Conservation (phyloP, 1,140 invertebrate genomes). For the Drosophila lini region DNA sequence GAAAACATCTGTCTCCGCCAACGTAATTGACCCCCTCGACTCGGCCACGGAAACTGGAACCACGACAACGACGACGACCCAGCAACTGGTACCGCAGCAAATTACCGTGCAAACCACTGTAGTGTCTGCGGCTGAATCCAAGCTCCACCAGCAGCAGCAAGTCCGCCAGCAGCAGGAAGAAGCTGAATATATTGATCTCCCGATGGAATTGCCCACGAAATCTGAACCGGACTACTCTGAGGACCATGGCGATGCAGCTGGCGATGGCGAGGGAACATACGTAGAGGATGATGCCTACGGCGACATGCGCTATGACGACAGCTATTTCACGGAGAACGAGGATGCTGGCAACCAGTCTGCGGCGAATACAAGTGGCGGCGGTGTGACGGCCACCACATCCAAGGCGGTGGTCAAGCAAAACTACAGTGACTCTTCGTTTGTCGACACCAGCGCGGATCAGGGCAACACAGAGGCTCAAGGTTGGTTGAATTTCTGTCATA, state of each 20-base stretch:
- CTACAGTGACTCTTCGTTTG: slow-evolving; percentile 56
- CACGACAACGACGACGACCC: slow-evolving; percentile 49
- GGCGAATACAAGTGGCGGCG: slow-evolving; percentile 55
- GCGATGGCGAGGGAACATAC: slow-evolving; percentile 79
- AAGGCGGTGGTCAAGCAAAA: slow-evolving; percentile 73
- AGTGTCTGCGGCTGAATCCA: slow-evolving; percentile 48
- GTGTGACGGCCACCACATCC: slow-evolving; percentile 73
- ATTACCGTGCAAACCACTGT: slow-evolving; percentile 80
- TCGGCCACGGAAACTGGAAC: slow-evolving; percentile 52
- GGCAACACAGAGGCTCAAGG: slow-evolving; percentile 84
- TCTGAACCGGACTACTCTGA: slow-evolving; percentile 84
- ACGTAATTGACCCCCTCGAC: slow-evolving; percentile 62
- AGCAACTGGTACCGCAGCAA: slow-evolving; percentile 62
- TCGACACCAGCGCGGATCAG: slow-evolving; percentile 77
- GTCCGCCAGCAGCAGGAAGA: slow-evolving; percentile 64
- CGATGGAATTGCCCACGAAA: slow-evolving; percentile 83
- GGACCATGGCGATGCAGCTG: slow-evolving; percentile 78
- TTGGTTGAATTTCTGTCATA: slow-evolving; percentile 70
- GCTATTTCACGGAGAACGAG: slow-evolving; percentile 84
- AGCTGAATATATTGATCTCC: slow-evolving; percentile 81
- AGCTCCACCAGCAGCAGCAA: slow-evolving; percentile 51
- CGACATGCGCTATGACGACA: slow-evolving; percentile 84
- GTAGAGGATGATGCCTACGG: slow-evolving; percentile 84
- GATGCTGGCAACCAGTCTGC: slow-evolving; percentile 64
- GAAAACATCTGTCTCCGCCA: slow-evolving; percentile 49